Evolutionary conservation across 2,888 invertebrate species (phyloP).

Genomic region (Drosophila yooni): DNA sequence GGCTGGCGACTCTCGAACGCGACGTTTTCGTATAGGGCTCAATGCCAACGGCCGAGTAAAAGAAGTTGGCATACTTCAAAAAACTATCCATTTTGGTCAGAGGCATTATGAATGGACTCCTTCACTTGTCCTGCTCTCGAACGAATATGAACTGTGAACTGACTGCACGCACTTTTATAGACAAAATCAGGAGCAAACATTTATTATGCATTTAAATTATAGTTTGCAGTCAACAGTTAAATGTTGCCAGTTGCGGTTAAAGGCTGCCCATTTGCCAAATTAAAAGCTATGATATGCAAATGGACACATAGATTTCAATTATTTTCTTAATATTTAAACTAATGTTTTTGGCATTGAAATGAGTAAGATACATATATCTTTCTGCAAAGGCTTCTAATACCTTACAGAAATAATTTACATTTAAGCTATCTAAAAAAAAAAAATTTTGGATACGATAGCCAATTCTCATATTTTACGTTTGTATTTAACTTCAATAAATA

Average conservation of each 20-base stretch:
- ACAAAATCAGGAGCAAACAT: neutral
- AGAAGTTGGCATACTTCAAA: constrained; percentile 72
- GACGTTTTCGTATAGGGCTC: constrained; percentile 50
- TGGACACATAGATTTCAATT: neutral
- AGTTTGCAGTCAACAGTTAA: constrained; percentile 19
- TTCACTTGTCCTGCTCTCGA: neutral
- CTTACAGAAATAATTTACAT: neutral
- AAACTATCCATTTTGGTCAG: constrained; percentile 63
- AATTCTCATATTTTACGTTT: neutral
- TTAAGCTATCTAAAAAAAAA: neutral
- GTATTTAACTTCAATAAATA: neutral
- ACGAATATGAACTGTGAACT: neutral
- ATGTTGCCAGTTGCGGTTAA: constrained; percentile 2
- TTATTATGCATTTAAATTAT: constrained; percentile 52
- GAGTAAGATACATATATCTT: neutral
- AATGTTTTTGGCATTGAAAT: constrained; percentile 1
- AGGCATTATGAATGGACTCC: constrained; percentile 27
- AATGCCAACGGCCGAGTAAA: constrained; percentile 71
- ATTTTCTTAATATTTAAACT: neutral
- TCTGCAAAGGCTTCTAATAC: neutral
- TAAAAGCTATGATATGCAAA: neutral
- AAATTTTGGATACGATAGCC: neutral
- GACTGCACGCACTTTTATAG: constrained; percentile 42
- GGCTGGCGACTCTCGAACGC: neutral
- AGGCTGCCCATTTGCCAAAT: neutral